Conservation (phyloP, 2,797 vertebrate species). For the Coregonus suidteri region DNA sequence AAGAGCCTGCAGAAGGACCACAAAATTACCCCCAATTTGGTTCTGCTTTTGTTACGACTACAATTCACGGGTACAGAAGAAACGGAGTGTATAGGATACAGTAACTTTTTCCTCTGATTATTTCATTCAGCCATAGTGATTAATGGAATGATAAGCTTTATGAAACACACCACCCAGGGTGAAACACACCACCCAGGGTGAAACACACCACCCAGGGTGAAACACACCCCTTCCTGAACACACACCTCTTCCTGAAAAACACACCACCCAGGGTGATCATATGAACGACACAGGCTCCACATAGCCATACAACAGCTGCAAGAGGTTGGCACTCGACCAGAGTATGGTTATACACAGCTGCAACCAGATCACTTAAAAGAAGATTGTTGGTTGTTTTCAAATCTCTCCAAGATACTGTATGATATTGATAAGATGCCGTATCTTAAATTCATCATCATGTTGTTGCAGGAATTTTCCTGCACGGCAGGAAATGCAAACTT, state of each 20-base stretch:
- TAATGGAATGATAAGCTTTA: neutral
- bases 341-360: neutral
- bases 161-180: neutral
- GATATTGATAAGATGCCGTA: neutral
- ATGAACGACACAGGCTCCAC: no score
- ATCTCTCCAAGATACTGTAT: neutral
- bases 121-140: neutral
- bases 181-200: no score
- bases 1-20: neutral
- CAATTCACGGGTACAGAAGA: neutral
- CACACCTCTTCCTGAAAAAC: no score
- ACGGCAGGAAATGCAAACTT: neutral
- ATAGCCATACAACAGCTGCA: neutral
- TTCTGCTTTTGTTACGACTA: conserved; percentile 1
- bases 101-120: neutral
- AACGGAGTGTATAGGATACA: neutral
- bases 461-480: neutral
- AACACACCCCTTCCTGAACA: no score
- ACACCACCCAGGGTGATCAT: neutral
- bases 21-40: neutral
- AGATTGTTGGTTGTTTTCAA: neutral
- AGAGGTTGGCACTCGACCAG: neutral
- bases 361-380: neutral
- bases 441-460: neutral
- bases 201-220: no score